These are phyloP conservation scores for Tachina fera DNA, from an alignment of 2,888 invertebrate genomes.

Conservation along the genomic window DNA sequence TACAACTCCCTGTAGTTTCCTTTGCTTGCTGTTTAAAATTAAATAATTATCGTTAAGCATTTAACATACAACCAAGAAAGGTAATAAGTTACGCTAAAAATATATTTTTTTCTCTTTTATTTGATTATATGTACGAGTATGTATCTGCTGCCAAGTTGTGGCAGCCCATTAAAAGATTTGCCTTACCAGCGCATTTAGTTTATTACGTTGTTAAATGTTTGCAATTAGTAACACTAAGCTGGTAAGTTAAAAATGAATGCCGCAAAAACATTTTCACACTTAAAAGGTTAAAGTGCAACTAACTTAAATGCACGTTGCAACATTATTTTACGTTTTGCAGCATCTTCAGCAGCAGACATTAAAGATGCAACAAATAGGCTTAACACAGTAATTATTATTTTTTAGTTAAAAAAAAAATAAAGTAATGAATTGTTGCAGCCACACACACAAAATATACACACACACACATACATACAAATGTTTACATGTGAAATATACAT, in stretches of 20 bases:
- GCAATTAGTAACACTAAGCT: slow-evolving; percentile 58
- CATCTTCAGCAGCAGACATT: slow-evolving; percentile 58
- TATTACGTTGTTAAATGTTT: slow-evolving; percentile 46
- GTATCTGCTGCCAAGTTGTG: not conserved
- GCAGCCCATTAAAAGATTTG: not conserved
- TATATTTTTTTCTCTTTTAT: slow-evolving; percentile 17
- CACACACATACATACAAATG: too few relatives aligned
- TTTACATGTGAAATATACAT: not conserved
- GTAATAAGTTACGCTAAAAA: slow-evolving; percentile 50
- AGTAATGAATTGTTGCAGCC: slow-evolving; percentile 10
- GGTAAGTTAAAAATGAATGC: slow-evolving; percentile 47
- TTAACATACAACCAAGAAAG: slow-evolving; percentile 17
- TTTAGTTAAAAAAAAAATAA: slow-evolving; percentile 1
- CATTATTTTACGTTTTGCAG: slow-evolving; percentile 48
- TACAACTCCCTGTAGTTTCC: not conserved
- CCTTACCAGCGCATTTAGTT: not conserved
- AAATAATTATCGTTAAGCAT: slow-evolving; percentile 36
- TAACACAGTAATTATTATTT: slow-evolving; percentile 28
- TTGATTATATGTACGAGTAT: not conserved
- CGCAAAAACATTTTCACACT: slow-evolving; percentile 55
- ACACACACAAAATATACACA: too few relatives aligned
- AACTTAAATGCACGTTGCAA: slow-evolving; percentile 54
- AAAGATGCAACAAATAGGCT: slow-evolving; percentile 36
- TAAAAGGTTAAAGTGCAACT: slow-evolving; percentile 64
- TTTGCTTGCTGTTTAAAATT: not conserved